These are phyloP conservation scores for Xiphorhynchus elegans DNA, from an alignment of 2,113 vertebrate species.

Conservation along the genomic window DNA sequence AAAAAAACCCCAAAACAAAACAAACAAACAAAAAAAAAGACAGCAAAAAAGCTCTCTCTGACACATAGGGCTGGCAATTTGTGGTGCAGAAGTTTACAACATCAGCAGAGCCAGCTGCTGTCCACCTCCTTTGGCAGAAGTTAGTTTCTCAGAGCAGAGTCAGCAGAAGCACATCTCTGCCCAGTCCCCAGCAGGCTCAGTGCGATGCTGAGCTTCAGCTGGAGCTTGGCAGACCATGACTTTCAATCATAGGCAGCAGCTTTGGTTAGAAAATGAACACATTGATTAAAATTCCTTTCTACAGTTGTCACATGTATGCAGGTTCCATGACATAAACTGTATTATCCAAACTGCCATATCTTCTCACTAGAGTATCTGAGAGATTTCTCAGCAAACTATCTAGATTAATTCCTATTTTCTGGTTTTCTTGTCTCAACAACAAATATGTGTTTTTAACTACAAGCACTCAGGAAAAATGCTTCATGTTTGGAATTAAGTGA, in stretches of 20 bases:
- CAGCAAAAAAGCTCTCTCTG: neutral
- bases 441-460: neutral
- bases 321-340: neutral
- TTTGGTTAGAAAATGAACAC: neutral
- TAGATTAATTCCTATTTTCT: neutral
- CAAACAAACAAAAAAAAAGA: neutral
- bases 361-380: neutral
- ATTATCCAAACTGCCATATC: neutral
- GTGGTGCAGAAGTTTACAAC: neutral
- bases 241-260: neutral
- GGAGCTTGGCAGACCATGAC: neutral
- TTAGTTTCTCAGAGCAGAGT: neutral
- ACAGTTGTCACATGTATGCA: neutral
- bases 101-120: neutral
- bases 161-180: neutral
- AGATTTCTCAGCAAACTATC: neutral
- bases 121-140: neutral
- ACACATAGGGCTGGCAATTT: neutral
- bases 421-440: neutral
- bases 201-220: neutral
- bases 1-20: neutral
- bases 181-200: neutral
- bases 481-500: neutral
- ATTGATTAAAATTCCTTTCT: neutral
- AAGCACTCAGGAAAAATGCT: neutral